A percentile compares a stretch with the other conserved stretches of the same genome.
phyloP scores from a whole-genome alignment of 2,797 vertebrate species.

The Avahi laniger region DNA sequence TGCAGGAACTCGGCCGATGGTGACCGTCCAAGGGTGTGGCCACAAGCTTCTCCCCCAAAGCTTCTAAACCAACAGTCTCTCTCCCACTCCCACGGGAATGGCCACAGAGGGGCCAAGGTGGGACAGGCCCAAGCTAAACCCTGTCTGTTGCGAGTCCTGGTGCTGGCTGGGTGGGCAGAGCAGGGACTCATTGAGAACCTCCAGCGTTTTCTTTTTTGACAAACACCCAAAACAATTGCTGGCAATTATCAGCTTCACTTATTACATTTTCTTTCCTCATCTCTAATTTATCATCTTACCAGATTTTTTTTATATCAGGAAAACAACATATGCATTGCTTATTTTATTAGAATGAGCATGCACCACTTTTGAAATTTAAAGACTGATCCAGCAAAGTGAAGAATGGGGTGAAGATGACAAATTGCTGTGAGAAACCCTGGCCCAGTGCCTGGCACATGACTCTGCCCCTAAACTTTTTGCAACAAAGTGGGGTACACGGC shows the following conservation, averaged over 20 bases:
- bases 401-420: background rate
- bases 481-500: background rate
- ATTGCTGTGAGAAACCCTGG: background rate
- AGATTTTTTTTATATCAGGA: background rate
- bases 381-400: background rate
- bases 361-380: background rate
- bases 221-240: too few species aligned
- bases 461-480: background rate
- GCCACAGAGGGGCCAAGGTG: background rate
- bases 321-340: accelerated
- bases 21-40: background rate
- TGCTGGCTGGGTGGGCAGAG: background rate
- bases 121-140: background rate
- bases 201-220: background rate
- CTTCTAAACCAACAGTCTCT: background rate
- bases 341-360: background rate
- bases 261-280: background rate
- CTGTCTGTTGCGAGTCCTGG: too few species aligned
- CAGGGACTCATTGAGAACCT: background rate
- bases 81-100: background rate
- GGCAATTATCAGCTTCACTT: background rate
- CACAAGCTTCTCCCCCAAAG: background rate
- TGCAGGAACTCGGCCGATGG: background rate
- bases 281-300: background rate
- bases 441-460: background rate